Base-by-base conservation (phyloP, 1,140 invertebrate species). In the Drosophila eugracilis region DNA sequence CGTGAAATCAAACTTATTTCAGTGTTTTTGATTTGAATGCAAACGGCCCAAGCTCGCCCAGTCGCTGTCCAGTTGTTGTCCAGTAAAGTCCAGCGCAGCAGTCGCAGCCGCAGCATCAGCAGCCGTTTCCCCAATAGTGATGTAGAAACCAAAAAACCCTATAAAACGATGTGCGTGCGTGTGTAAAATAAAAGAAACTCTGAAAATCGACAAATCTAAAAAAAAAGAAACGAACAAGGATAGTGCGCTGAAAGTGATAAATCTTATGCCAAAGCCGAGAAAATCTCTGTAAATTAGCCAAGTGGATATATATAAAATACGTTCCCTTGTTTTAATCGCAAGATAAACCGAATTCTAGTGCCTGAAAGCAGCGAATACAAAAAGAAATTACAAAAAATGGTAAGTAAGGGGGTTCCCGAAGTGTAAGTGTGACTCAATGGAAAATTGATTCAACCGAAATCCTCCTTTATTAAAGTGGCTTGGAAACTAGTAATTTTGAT, bases 21-120 rank as follows among this genome's bases (percentile, higher is more conserved):
- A 78, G 88, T 90, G 78, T 88, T 90, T 90, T 90, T 86, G 86
- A 90, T 90, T 90, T 90, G 75, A 90, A 90, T 85, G 81, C 74
- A 75, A 69, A 83, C 74, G 81, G 52, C 78, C 69, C 62, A 52
- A 34, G 71, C 58, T 60, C 69, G 69, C 65, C 55, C 67, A 73
- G 54, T 79, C 71, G 57, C 62, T 65, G 60, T 65, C 59, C 71
- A 79, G 77, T 73, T 55, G 77, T 42, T 67, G 76, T 79, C 63
- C 71, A 79, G 77, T 62, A 39, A 60, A 72, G 67, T 69, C 65
- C 67, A 84, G 44, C 60, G 60, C 42, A 14, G n/a, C 34, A 36
- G 45, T 37, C 55, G 52, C 22, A 52, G 19, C 55, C 28, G 65
- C 49, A 58, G 49, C 49, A 62, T 21, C 41, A 10, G 17, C 30